Evolutionary conservation across 2,113 vertebrate species (phyloP).

Genomic region (Catagonus wagneri): DNA sequence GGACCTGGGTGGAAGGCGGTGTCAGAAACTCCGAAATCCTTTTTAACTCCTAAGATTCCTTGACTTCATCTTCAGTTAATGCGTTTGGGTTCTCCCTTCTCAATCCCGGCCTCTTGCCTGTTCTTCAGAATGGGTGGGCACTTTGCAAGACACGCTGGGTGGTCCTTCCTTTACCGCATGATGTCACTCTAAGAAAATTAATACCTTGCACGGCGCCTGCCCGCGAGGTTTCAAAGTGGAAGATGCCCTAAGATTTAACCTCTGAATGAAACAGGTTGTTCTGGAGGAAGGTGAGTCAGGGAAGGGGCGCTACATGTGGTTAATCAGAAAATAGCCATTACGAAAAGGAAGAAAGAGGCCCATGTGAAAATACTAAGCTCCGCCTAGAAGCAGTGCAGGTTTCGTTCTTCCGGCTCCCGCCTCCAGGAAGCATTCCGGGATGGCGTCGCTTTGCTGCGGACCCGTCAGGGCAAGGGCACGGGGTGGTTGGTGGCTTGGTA

Average conservation of each 20-base stretch:
- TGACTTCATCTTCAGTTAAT: neutral
- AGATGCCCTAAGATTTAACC: neutral
- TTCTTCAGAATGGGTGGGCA: neutral
- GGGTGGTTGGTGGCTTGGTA: too few species aligned
- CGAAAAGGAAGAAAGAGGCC: neutral
- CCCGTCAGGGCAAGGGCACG: too few species aligned
- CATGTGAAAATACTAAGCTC: fast-evolving
- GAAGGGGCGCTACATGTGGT: fast-evolving
- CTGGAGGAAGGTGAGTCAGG: neutral
- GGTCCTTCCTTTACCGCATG: neutral
- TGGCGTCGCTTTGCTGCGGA: neutral
- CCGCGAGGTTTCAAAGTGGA: neutral
- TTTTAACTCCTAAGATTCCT: neutral
- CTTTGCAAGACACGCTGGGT: neutral
- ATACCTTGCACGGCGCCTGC: neutral
- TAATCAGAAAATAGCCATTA: neutral
- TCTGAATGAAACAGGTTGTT: neutral
- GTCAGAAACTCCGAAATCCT: neutral
- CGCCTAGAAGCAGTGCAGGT: fast-evolving
- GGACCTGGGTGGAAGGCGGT: neutral
- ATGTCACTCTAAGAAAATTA: constrained; percentile 22
- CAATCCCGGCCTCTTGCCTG: neutral
- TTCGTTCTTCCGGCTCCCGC: fast-evolving
- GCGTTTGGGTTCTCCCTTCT: neutral
- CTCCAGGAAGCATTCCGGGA: neutral